Conservation (phyloP, 2,113 vertebrate species). For the Plecotus auritus region DNA sequence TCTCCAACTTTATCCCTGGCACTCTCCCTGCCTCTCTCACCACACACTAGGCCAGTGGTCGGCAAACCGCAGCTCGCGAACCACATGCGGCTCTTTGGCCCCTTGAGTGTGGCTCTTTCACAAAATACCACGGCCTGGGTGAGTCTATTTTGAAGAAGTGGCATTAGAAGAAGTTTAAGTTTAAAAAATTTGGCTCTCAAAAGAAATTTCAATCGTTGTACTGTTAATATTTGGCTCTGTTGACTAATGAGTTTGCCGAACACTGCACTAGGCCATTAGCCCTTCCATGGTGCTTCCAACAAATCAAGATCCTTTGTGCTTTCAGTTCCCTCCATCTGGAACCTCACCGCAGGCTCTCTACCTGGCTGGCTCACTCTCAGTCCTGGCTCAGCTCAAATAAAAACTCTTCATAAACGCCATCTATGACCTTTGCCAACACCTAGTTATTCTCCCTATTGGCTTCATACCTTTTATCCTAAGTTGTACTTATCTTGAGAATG, state of each 20-base stretch:
- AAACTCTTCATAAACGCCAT: background rate
- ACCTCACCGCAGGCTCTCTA: background rate
- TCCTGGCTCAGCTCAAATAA: background rate
- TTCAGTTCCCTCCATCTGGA: background rate
- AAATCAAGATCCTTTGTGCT: background rate
- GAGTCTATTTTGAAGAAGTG: too few relatives aligned
- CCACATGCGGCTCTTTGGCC: too few relatives aligned
- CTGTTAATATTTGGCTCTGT: too few relatives aligned
- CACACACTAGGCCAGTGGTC: background rate
- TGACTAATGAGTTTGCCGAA: too few relatives aligned
- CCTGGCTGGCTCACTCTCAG: background rate
- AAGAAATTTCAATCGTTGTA: too few relatives aligned
- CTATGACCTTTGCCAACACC: background rate
- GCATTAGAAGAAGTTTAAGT: too few relatives aligned
- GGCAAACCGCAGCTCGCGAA: too few relatives aligned
- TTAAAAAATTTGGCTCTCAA: too few relatives aligned
- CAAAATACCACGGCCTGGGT: too few relatives aligned
- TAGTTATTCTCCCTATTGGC: background rate
- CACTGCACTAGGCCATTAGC: background rate
- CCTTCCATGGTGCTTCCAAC: background rate
- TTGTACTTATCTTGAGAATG: background rate
- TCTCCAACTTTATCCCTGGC: background rate
- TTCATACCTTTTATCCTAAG: conserved; percentile 1
- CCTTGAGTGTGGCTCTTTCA: too few relatives aligned
- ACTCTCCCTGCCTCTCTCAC: background rate